A percentile compares a stretch with the other conserved stretches of the same genome.
Conservation (phyloP, 2,113 vertebrate species). For the Plecotus auritus region DNA sequence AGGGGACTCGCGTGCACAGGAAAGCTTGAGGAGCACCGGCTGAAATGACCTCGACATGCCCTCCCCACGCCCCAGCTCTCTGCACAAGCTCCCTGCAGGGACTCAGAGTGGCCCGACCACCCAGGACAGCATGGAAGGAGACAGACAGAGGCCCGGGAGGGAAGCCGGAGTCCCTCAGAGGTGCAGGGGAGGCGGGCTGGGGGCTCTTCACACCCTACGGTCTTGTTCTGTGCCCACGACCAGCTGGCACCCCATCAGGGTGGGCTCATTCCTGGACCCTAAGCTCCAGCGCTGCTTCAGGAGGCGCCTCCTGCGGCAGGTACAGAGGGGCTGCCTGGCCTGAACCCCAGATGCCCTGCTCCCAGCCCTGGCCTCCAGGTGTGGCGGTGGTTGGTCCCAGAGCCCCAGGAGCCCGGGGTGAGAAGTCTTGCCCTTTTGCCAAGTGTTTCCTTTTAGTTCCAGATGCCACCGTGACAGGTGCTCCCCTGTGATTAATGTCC, state of each 20-base stretch:
- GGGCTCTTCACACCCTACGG: fast-evolving
- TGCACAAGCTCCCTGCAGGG: not conserved
- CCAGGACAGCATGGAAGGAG: not conserved
- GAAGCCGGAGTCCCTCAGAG: not conserved
- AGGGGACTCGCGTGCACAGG: fast-evolving
- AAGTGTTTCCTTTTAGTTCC: conserved; percentile 96
- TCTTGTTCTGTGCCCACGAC: conserved; percentile 84
- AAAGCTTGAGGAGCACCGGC: not conserved
- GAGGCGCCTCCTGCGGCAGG: conserved; percentile 49
- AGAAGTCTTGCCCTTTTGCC: conserved; percentile 78
- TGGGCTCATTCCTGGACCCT: conserved; percentile 85
- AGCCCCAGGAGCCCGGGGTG: conserved; percentile 67
- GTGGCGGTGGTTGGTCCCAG: not conserved
- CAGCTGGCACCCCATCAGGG: conserved; percentile 87
- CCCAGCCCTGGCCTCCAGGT: not conserved
- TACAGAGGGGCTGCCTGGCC: not conserved
- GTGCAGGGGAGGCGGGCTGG: not conserved
- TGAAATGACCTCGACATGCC: fast-evolving
- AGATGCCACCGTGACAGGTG: conserved; percentile 96
- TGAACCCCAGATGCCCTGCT: not conserved
- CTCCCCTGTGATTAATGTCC: conserved; percentile 91
- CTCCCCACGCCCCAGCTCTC: not conserved
- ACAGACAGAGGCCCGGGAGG: not conserved
- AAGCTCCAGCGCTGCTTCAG: conserved; percentile 73
- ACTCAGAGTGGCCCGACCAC: not conserved